Evolutionary conservation across 2,113 vertebrate species (phyloP), one percentile per base, ranked within the genome.

Genomic region (Scomber colias): DNA sequence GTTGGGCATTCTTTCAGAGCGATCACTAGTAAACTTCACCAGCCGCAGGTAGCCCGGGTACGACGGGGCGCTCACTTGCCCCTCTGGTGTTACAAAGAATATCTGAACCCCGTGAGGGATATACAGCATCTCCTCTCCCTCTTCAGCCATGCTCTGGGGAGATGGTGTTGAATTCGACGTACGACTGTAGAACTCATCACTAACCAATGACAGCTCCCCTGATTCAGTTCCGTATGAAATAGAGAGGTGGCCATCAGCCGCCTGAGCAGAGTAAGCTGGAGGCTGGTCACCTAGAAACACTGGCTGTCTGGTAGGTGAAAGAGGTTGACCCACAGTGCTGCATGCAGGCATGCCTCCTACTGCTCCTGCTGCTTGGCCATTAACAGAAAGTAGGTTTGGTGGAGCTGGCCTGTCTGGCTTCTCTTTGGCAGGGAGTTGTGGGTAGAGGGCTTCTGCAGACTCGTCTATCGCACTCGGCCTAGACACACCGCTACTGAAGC

Each of bases 31-130:
- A 75, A 99, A 99, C 88, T 95, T 97, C 63, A 99, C 97, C 0
- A 99, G 96, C 45, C 98, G 96, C 30, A 99, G 96, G 90, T 96
- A 98, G 17, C 98, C 97, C 0, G 98, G 98, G 86, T 99, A 99
- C 0, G 98, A 99, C 0, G 98, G 98, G 11, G 98, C 98, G 17
- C 97, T 99, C 65, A 99, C 98, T 13, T 96, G 96, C 50, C 98
- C 98, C 0, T 97, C 96, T 24, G 97, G 96, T 31, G 96, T 96
- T 62, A 99, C 98, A 84, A 96, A 99, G 85, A 99, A 99, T 75
- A 99, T 97, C 90, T 99, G 98, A 10, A 99, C 98, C n/a, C 98
- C 98, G 0, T 93, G 95, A 9, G 97, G 96, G 76, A 99, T 96
- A 84, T 97, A 92, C 75, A 99, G 94, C 70, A 99, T 80, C 92